A percentile compares a stretch with the other conserved stretches of the same genome.
These are phyloP conservation scores for Psilopsiagon aurifrons DNA, from an alignment of 2,113 vertebrate genomes.

Conservation along the genomic window DNA sequence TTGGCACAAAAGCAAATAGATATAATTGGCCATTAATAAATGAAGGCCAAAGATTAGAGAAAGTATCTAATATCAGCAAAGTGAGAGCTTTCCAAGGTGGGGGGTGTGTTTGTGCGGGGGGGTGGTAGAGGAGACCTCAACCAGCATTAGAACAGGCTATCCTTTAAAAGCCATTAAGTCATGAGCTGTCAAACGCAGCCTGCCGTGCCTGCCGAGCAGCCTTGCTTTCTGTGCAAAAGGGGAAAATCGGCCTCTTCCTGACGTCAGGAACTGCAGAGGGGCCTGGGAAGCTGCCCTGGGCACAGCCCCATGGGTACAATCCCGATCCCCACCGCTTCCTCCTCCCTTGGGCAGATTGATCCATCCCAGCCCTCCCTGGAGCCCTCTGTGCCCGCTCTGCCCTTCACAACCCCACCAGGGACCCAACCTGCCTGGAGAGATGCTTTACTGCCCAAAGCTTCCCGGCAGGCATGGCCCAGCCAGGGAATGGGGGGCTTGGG, in stretches of 20 bases:
- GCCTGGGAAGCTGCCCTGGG: background rate
- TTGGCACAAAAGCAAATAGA: slow-evolving; percentile 43
- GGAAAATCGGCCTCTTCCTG: background rate
- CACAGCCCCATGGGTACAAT: background rate
- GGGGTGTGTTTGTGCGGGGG: no score
- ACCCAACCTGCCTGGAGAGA: background rate
- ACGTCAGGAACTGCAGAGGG: background rate
- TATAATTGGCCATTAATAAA: slow-evolving; percentile 56
- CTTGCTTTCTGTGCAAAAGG: background rate
- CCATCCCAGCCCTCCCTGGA: background rate
- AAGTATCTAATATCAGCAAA: slow-evolving; percentile 1
- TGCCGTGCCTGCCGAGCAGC: background rate
- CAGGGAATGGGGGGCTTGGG: no score
- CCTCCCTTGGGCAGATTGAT: background rate
- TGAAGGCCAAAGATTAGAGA: slow-evolving; percentile 35
- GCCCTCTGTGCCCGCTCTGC: background rate
- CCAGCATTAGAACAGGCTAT: background rate
- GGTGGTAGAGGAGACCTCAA: background rate
- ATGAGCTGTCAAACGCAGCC: background rate
- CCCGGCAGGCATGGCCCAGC: background rate
- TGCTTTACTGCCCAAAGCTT: background rate
- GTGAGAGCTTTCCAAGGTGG: background rate
- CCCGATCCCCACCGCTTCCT: background rate
- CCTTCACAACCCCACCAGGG: background rate
- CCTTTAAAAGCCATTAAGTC: background rate